Evolutionary conservation across 2,888 invertebrate genomes (phyloP).

Genomic region (Strigamia transsilvanica): DNA sequence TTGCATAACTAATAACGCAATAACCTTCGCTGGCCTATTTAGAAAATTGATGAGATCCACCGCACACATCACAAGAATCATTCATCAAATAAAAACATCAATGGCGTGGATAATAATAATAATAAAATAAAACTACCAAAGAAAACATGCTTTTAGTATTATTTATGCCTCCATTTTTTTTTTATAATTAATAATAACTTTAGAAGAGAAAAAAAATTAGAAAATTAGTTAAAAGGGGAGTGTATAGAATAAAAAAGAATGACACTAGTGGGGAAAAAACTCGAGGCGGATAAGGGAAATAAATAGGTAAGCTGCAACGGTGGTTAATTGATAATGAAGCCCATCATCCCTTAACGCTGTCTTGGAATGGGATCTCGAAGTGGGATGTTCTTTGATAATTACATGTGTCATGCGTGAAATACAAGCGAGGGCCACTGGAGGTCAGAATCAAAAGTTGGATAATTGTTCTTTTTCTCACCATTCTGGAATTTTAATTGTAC

Average conservation of each 20-base stretch:
- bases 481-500: constrained; percentile 32
- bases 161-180: not conserved
- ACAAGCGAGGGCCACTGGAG: constrained; percentile 17
- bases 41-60: not conserved
- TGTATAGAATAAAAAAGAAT: not conserved
- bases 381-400: constrained; percentile 32
- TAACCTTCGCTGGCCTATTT: not conserved
- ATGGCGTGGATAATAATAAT: not conserved
- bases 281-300: constrained; percentile 19
- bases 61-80: not conserved
- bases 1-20: constrained; percentile 5
- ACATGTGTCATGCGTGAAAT: constrained; percentile 40
- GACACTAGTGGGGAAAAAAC: not conserved
- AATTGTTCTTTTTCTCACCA: constrained; percentile 42
- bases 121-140: not conserved
- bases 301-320: constrained; percentile 25
- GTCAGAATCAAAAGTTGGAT: constrained; percentile 30
- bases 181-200: not conserved
- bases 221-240: not conserved
- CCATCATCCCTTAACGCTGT: constrained; percentile 38
- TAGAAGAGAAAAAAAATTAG: not conserved
- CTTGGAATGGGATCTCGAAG: constrained; percentile 22
- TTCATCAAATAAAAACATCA: not conserved
- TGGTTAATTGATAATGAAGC: constrained; percentile 43
- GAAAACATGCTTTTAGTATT: not conserved